These are phyloP conservation scores for Agonopterix arenella DNA, from an alignment of 2,888 invertebrate genomes.

Conservation along the genomic window DNA sequence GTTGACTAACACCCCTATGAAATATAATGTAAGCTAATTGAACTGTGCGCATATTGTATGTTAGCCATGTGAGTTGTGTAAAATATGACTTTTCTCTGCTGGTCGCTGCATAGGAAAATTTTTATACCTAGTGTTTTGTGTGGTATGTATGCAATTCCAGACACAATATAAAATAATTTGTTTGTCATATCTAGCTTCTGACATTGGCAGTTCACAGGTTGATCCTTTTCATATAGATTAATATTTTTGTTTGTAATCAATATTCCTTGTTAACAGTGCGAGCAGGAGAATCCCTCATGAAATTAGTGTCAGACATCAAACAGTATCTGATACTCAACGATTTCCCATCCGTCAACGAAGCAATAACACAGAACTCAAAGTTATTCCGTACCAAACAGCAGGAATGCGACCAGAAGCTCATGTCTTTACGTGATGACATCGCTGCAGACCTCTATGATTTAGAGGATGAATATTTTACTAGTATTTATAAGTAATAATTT, in stretches of 20 bases:
- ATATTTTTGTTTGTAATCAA: neutral
- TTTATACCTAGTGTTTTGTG: too few species aligned
- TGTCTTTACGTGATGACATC: slow-evolving; percentile 95
- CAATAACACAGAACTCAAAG: slow-evolving; percentile 95
- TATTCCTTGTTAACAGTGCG: slow-evolving; percentile 79
- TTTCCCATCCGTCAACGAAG: slow-evolving; percentile 98
- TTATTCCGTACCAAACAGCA: slow-evolving; percentile 92
- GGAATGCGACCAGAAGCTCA: slow-evolving; percentile 95
- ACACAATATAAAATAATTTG: too few species aligned
- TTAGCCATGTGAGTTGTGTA: too few species aligned
- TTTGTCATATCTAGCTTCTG: too few species aligned
- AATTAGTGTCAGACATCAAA: slow-evolving; percentile 97
- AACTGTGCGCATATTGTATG: too few species aligned
- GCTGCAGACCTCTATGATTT: slow-evolving; percentile 94
- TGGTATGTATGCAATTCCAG: too few species aligned
- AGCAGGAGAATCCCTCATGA: slow-evolving; percentile 97
- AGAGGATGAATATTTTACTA: slow-evolving; percentile 95
- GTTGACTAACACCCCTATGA: too few species aligned
- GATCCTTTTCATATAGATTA: neutral
- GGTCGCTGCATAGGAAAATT: too few species aligned
- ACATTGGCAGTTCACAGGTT: too few species aligned
- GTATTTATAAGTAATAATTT: slow-evolving; percentile 81
- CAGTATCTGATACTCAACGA: slow-evolving; percentile 98
- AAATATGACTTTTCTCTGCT: too few species aligned
- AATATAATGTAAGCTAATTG: too few species aligned